Base-by-base conservation (phyloP, 2,888 invertebrate genomes). In the Brenthis hecate region DNA sequence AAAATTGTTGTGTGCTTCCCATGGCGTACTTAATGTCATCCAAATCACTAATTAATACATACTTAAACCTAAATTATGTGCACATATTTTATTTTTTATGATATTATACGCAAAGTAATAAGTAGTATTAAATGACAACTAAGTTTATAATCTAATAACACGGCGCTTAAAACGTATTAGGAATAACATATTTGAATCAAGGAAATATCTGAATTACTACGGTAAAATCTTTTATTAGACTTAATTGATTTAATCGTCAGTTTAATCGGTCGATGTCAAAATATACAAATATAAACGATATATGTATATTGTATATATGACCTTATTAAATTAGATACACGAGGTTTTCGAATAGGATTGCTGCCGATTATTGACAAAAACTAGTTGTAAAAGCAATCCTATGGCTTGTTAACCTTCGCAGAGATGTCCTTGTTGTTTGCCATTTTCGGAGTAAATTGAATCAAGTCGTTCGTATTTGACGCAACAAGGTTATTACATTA, bases 401-500 rank as follows among this genome's bases (percentile, higher is more conserved):
- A 70, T 72, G 67, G 70, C 70, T 69, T 60, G 70, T 71, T 69
- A 70, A 74, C 74, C 74, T 75, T 75, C 75, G 56, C 72, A 53
- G 65, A 65, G 56, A 69, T 72, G 76, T 76, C 76, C 75, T 76
- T 75, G 77, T 61, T 72, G 69, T 43, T 70, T 72, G 75, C 72
- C 72, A 71, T 76, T 74, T 76, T 73, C 65, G 70, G 73, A 74
- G 72, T 74, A 74, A 75, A 74, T 73, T 75, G 66, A 65, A 71
- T 71, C 76, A 70, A 70, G 69, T 69, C 69, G 63, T 73, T 72
- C 73, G 69, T 72, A 72, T 75, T 75, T 72, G 75, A 73, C 73
- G 70, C 61, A 71, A 71, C 77, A 75, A 77, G 77, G 75, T 73
- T 75, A 71, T 73, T 72, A 71, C 68, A 72, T 72, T 72, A 69